Base-by-base conservation (phyloP, 2,888 invertebrate species). In the Lithosia quadra region DNA sequence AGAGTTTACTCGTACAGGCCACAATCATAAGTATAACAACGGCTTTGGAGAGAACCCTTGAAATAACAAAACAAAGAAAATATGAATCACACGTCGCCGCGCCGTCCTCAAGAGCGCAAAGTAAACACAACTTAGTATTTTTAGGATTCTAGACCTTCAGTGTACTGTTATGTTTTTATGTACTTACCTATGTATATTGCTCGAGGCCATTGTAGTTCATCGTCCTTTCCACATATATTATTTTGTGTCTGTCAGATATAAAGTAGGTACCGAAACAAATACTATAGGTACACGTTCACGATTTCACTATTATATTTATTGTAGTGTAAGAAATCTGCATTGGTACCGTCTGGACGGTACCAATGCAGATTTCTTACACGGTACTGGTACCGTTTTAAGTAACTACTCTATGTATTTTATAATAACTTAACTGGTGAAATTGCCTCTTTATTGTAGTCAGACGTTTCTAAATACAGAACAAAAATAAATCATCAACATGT, bases 51-150 rank as follows among this genome's bases (percentile, higher is more conserved):
- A 76, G 67, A 75, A 69, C 57, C 63, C 81, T 67, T 62, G 61
- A 56, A 53, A 34, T 11, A 65, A 53, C 49, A 65, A 59, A 76
- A 76, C 56, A 63, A 71, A 55, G 53, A 56, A 55, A 71, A 34
- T 53, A 74, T 76, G 64, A 79, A 69, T 72, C 71, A 75, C 68
- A 43, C n/a, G n/a, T n/a, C n/a, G n/a, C n/a, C 56, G n/a, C 67
- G 57, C 62, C 36, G 63, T 59, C 13, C 28, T 55, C 43, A 57
- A 58, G 36, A 59, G 33, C 63, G 36, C 24, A 13, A 58, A 56
- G 57, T 75, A 72, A 72, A 73, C 67, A 73, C 69, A 69, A 64
- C 43, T 43, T 63, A 49, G 62, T 74, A 74, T 72, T 74, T 66
- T 68, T 66, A 28, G 22, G 15, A 10, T 60, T 43, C 49, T 49